Base-by-base conservation (phyloP, 2,888 invertebrate species). In the Leptinotarsa haldemani region DNA sequence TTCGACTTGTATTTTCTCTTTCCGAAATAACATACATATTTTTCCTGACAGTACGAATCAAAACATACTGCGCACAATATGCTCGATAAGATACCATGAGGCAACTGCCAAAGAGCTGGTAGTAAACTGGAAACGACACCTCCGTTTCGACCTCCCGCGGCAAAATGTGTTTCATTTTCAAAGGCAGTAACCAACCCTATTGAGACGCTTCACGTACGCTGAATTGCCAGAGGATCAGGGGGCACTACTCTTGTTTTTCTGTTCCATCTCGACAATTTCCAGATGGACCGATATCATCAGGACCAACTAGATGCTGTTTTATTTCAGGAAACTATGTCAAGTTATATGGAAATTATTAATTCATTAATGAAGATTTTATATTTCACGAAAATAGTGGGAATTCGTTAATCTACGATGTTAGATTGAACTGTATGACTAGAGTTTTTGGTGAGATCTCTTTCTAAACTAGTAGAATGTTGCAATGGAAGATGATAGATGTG, bases 111-210 rank as follows among this genome's bases (percentile, higher is more conserved):
- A 7, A 61, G 61, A 61, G 30, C 12, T 30, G 30, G 30, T n/a
- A 16, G 30, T 30, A 25, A 61, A 61, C 61, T 61, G 61, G 16
- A 61, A 61, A 61, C 16, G 16, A 61, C 61, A 61, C 61, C 30
- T 61, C 30, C 30, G 61, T 40, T 16, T 25, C 61, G 25, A 61
- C n/a, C 61, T 61, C 61, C 61, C 30, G 61, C 30, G 30, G 61
- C 61, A 25, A 61, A n/a, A 30, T 61, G 61, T 25, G 61, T 61
- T 61, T 30, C 61, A 61, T 61, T 61, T 30, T 61, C 61, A n/a
- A 61, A 61, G 30, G 61, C 61, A 30, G 61, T 61, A 61, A 61
- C 61, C 61, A 25, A 61, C 30, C 61, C 40, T 25, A 61, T 61
- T 30, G n/a, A 12, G 30, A 30, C 9, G 12, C 56, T 56, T 22